Evolutionary conservation across 2,797 vertebrate genomes (phyloP).

Genomic region (Rhodeus uyekii): DNA sequence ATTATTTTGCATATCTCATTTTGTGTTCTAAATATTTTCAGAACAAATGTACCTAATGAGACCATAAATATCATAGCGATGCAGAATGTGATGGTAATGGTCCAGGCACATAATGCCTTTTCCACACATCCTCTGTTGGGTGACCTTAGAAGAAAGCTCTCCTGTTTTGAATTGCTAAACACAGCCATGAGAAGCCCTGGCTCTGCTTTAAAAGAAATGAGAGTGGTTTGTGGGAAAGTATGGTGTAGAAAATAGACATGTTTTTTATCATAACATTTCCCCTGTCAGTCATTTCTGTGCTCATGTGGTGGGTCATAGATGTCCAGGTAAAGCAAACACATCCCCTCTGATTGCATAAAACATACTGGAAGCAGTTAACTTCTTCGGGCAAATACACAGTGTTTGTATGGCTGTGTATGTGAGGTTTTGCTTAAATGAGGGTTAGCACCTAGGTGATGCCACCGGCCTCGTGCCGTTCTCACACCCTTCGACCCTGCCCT

Average conservation of each 20-base stretch:
- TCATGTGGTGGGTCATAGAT: slow-evolving; percentile 21
- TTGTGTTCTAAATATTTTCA: background rate
- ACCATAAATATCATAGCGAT: background rate
- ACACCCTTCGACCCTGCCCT: too few species aligned
- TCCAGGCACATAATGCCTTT: background rate
- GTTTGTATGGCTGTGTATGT: background rate
- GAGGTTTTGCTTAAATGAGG: slow-evolving; percentile 25
- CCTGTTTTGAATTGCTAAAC: slow-evolving; percentile 30
- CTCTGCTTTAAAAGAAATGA: slow-evolving; percentile 9
- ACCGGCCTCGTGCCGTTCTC: too few species aligned
- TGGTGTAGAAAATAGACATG: slow-evolving; percentile 16
- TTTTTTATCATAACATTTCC: slow-evolving; percentile 42
- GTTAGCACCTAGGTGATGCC: slow-evolving; percentile 38
- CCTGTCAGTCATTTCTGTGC: slow-evolving; percentile 38
- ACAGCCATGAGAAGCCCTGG: background rate
- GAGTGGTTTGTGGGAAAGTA: background rate
- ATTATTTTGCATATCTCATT: slow-evolving; percentile 10
- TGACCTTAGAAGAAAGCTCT: slow-evolving; percentile 30
- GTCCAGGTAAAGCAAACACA: slow-evolving; percentile 29
- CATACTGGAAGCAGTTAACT: background rate
- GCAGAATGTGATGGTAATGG: background rate
- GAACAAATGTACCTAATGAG: background rate
- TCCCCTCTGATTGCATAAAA: slow-evolving; percentile 40
- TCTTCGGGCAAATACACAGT: background rate
- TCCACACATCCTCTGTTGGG: slow-evolving; percentile 17